Conservation (phyloP, 2,797 vertebrate genomes). For the Scolopax bukidnonensis region DNA sequence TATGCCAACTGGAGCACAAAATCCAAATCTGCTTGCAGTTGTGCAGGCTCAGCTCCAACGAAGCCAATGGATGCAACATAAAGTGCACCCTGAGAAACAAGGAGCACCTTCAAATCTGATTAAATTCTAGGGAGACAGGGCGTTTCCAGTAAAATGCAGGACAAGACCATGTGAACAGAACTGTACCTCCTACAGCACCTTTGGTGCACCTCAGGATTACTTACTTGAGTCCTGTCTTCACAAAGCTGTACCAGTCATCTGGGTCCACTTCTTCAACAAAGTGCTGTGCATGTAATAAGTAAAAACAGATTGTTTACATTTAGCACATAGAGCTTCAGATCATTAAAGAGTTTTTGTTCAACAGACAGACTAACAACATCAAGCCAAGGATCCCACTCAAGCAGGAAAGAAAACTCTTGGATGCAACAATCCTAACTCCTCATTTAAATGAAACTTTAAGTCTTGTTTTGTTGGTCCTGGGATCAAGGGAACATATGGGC, state of each 20-base stretch:
- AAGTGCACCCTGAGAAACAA: not conserved
- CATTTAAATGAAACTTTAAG: not conserved
- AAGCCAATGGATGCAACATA: not conserved
- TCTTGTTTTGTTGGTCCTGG: not conserved
- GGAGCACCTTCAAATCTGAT: not conserved
- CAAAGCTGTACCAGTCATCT: slow-evolving; percentile 87
- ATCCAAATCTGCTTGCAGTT: not conserved
- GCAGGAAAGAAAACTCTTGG: not conserved
- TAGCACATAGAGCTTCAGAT: not conserved
- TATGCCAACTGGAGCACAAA: not conserved
- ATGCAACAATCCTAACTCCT: not conserved
- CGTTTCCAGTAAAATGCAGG: not conserved
- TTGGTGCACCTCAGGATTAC: not conserved
- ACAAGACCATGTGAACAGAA: not conserved
- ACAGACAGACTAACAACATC: not conserved
- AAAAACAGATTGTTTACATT: not conserved
- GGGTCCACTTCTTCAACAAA: slow-evolving; percentile 77
- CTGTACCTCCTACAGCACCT: not conserved
- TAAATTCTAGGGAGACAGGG: not conserved
- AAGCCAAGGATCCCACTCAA: not conserved
- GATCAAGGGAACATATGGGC: not conserved
- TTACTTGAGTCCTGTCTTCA: slow-evolving; percentile 93
- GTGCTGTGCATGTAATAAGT: slow-evolving; percentile 64
- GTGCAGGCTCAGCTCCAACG: not conserved
- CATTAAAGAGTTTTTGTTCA: not conserved